Evolutionary conservation across 1,140 invertebrate genomes (phyloP), one percentile per base, ranked within the genome.

Genomic region (Dysdera silvatica): DNA sequence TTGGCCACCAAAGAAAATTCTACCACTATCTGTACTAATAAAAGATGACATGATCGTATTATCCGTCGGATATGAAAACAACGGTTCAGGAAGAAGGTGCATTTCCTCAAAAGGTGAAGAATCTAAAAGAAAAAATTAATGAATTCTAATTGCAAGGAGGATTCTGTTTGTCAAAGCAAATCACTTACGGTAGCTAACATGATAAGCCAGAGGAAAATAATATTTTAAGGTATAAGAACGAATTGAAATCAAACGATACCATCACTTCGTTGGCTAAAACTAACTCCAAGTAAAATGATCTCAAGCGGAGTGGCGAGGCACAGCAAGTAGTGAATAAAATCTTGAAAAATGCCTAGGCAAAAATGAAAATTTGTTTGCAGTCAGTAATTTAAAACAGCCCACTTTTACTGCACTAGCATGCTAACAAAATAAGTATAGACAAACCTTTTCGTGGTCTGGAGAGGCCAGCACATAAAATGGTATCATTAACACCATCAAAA

Each of bases 1-100:
- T 76, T 87, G 89, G 37, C 89, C 92, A 26, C 94, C 94, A 71
- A 98, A 83, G 75, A 99, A 98, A 69, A 99, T 90, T 68, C 96
- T 81, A 0, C 95, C 95, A 73, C 82, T 83, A 26, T 80, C 80
- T 1, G 89, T 89, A 32, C 91, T 87, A 48, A 83, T 81, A 55
- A 98, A 87, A 55, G 85, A 86, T 60, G 86, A 85, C 64, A 98
- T 87, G 58, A 86, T 84, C 18, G 89, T 82, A 67, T 91, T 93
- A 79, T 99, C 96, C 43, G 94, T 93, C 0, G 90, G 84, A 29
- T 98, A 78, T 12, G 87, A 85, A 79, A 95, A 98, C 33, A 98
- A 85, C 37, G 94, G 91, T 69, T 97, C 92, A 29, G 90, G 88
- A 49, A 98, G 84, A 32, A 98, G 76, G 73, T 96, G 91, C 79